These are phyloP conservation scores for Halcyon smyrnensis DNA, from an alignment of 2,797 vertebrate genomes.

Conservation along the genomic window DNA sequence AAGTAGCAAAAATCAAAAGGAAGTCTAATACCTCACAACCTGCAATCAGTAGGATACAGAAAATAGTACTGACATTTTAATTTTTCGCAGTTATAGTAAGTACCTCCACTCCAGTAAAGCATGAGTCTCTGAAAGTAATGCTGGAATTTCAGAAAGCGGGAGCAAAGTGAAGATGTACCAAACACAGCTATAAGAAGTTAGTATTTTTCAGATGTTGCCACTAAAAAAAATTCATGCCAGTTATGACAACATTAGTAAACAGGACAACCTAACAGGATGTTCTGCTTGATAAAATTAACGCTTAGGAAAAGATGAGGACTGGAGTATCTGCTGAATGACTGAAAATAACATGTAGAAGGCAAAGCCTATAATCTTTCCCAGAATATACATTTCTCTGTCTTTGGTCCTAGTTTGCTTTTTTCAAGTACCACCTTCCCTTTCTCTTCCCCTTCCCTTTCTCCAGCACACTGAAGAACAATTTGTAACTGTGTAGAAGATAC, in stretches of 20 bases:
- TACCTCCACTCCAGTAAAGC: not conserved
- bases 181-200: not conserved
- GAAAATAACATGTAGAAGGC: not conserved
- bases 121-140: not conserved
- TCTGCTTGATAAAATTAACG: not conserved
- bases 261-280: not conserved
- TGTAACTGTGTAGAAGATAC: not conserved
- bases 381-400: not conserved
- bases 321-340: not conserved
- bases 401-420: not conserved
- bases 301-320: not conserved
- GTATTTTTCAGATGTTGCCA: not conserved
- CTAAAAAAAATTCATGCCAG: not conserved
- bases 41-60: not conserved
- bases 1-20: not conserved
- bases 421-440: not conserved
- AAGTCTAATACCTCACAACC: not conserved
- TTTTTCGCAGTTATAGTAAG: not conserved
- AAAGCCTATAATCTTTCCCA: not conserved
- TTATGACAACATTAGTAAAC: not conserved
- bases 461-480: not conserved
- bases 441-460: fast-evolving
- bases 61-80: not conserved
- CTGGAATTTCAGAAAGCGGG: not conserved
- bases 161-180: not conserved